Conservation (phyloP, 2,888 invertebrate genomes). For the Lapara coniferarum region DNA sequence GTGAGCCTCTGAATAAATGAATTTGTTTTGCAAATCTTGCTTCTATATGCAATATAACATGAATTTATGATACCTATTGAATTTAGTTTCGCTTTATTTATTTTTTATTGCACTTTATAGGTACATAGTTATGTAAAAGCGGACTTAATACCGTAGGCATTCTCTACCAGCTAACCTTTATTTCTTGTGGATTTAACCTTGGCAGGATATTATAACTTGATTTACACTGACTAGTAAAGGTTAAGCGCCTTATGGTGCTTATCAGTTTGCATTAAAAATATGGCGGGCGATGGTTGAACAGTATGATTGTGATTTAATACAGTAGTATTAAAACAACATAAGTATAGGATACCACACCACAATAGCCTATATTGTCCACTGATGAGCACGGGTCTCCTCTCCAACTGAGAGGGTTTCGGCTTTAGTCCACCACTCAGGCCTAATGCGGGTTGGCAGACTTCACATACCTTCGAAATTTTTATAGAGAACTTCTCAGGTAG, state of each 20-base stretch:
- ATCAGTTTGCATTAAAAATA: conserved; percentile 50
- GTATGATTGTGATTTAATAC: background rate
- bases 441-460: too few relatives aligned
- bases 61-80: background rate
- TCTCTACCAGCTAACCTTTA: background rate
- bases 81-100: background rate
- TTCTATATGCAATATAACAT: background rate
- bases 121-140: too few relatives aligned
- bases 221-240: conserved; percentile 46
- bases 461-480: too few relatives aligned
- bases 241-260: conserved; percentile 47
- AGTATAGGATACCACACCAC: too few relatives aligned
- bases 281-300: conserved; percentile 30
- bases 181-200: conserved; percentile 29
- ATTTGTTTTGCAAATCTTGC: background rate
- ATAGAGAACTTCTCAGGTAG: too few relatives aligned
- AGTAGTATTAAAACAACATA: too few relatives aligned
- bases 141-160: too few relatives aligned
- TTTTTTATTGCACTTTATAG: too few relatives aligned
- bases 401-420: too few relatives aligned
- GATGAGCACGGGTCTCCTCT: too few relatives aligned
- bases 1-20: background rate
- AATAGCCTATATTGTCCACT: too few relatives aligned
- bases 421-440: too few relatives aligned
- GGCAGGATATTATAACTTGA: conserved; percentile 34